Percentiles rank a stretch among this genome's conserved stretches.
Evolutionary conservation across 1,140 invertebrate species (phyloP).

Genomic region (Magallana gigas): DNA sequence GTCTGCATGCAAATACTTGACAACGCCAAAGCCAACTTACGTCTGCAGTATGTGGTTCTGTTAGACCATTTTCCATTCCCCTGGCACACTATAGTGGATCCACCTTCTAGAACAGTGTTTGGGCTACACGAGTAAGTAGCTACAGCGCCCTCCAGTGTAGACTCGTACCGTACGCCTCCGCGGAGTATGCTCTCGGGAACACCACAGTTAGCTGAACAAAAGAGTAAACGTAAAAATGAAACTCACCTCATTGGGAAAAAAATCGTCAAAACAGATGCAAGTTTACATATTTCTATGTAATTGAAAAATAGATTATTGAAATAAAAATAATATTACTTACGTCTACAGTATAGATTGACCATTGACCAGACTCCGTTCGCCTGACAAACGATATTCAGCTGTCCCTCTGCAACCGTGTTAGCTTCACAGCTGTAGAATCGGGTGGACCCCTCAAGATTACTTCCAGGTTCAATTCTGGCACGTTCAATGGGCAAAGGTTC

Average conservation of each 20-base stretch:
- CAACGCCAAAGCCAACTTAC: background rate
- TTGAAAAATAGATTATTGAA: background rate
- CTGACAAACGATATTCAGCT: background rate
- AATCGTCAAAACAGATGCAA: no score
- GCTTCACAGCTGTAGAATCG: background rate
- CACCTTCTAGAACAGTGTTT: conserved; percentile 10
- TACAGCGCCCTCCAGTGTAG: background rate
- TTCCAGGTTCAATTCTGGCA: background rate
- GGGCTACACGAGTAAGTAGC: conserved; percentile 1
- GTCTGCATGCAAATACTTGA: no score
- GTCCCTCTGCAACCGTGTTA: background rate
- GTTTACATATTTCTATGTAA: no score
- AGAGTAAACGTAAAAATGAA: background rate
- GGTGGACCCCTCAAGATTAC: conserved; percentile 17
- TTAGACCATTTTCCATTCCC: conserved; percentile 15
- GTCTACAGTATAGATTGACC: conserved; percentile 30
- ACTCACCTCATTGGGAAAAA: background rate
- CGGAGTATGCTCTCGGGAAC: background rate
- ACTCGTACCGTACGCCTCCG: background rate
- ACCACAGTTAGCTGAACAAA: conserved; percentile 27
- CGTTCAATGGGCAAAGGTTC: background rate
- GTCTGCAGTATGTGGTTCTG: conserved; percentile 24
- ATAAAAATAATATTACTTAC: background rate
- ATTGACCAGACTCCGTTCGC: conserved; percentile 1
- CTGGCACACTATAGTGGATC: background rate